These are phyloP conservation scores for Merops nubicus DNA, from an alignment of 2,113 vertebrate species.

Conservation along the genomic window DNA sequence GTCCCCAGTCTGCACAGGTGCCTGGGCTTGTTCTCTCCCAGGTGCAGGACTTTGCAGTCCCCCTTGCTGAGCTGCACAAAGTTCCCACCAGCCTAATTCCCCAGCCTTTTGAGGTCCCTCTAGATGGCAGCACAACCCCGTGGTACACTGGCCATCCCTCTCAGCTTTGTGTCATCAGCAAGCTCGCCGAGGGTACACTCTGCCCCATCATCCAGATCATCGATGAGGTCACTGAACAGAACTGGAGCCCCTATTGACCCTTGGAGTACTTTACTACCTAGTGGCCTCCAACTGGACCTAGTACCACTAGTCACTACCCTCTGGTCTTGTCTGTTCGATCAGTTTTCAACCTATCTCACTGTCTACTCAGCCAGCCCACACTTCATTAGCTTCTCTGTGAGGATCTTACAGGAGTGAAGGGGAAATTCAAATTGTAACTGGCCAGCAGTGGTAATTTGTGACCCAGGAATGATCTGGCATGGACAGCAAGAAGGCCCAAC, in stretches of 20 bases:
- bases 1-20: not conserved
- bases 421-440: not conserved
- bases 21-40: not conserved
- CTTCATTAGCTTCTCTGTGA: not conserved
- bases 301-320: not conserved
- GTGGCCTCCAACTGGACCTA: not conserved
- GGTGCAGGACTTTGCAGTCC: not conserved
- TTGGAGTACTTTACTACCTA: accelerated
- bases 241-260: not conserved
- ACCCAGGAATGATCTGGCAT: not conserved
- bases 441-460: not conserved
- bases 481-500: not conserved
- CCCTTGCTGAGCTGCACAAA: not conserved
- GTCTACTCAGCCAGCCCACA: not conserved
- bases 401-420: not conserved
- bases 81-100: not conserved
- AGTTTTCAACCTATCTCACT: not conserved
- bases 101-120: not conserved
- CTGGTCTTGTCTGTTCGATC: not conserved
- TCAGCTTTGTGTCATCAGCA: not conserved
- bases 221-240: not conserved
- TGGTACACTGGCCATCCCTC: accelerated
- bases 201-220: not conserved
- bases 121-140: not conserved
- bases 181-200: not conserved